phyloP scores from a whole-genome alignment of 2,888 invertebrate genomes.

The Drosophila algonquin region DNA sequence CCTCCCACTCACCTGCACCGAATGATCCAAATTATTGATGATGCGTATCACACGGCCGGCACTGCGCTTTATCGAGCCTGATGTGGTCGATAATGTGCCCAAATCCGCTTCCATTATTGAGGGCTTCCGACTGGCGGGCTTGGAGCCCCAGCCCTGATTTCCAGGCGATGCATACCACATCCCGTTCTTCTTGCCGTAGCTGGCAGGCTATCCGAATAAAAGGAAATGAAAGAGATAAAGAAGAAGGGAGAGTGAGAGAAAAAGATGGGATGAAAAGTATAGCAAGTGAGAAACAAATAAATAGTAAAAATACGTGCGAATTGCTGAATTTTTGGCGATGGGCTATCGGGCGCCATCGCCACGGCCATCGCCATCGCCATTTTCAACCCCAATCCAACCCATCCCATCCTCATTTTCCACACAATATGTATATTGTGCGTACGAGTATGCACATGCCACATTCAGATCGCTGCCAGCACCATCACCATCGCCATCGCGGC shows the following conservation, averaged over 20 bases:
- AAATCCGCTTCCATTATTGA: slow-evolving; percentile 92
- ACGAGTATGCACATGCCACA: slow-evolving; percentile 29
- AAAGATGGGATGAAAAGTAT: slow-evolving; percentile 6
- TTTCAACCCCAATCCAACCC: background rate
- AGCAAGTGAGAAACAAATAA: slow-evolving; percentile 43
- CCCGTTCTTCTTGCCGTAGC: slow-evolving; percentile 95
- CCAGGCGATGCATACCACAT: slow-evolving; percentile 91
- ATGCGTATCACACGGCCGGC: slow-evolving; percentile 95
- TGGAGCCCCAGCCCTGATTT: slow-evolving; percentile 86
- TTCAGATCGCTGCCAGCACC: slow-evolving; percentile 41
- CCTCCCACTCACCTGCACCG: slow-evolving; percentile 89
- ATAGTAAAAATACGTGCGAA: slow-evolving; percentile 50
- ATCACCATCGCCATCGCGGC: slow-evolving; percentile 41
- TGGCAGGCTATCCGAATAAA: slow-evolving; percentile 88
- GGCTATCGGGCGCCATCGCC: slow-evolving; percentile 19
- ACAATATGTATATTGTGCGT: slow-evolving; percentile 11
- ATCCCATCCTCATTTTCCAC: background rate
- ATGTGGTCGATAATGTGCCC: slow-evolving; percentile 87
- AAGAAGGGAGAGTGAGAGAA: slow-evolving; percentile 6
- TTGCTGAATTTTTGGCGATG: slow-evolving; percentile 34
- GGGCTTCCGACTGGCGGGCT: slow-evolving; percentile 91
- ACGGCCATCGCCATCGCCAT: slow-evolving; percentile 7
- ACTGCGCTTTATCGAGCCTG: slow-evolving; percentile 88
- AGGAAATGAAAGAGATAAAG: slow-evolving; percentile 21
- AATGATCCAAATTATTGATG: slow-evolving; percentile 96